Evolutionary conservation across 2,888 invertebrate genomes (phyloP).

Genomic region (Macaria liturata): DNA sequence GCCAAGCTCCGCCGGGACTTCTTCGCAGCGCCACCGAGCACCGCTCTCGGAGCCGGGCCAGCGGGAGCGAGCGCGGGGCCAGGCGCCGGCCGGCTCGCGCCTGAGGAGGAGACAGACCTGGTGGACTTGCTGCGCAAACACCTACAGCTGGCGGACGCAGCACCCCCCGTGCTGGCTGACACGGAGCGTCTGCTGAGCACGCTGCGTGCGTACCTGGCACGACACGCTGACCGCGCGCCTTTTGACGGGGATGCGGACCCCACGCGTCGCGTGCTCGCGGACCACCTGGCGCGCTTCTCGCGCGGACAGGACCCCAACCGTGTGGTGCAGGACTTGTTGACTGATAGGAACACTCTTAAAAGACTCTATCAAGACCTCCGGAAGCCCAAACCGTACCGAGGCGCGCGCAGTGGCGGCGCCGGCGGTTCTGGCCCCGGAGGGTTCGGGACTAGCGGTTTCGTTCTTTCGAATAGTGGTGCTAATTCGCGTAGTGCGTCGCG

Average conservation of each 20-base stretch:
- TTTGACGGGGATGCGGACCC: slow-evolving; percentile 61
- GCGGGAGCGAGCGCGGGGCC: slow-evolving; percentile 6
- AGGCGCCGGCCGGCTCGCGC: slow-evolving; percentile 39
- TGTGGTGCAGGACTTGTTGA: slow-evolving; percentile 88
- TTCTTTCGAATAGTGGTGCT: slow-evolving; percentile 64
- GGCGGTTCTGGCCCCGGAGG: slow-evolving; percentile 64
- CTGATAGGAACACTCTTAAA: slow-evolving; percentile 88
- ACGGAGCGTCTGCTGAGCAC: slow-evolving; percentile 86
- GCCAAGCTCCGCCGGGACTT: slow-evolving; percentile 87
- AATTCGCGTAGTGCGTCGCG: slow-evolving; percentile 52
- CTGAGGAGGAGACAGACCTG: slow-evolving; percentile 79
- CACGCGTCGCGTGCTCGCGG: slow-evolving; percentile 81
- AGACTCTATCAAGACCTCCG: slow-evolving; percentile 89
- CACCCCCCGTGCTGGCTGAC: slow-evolving; percentile 71
- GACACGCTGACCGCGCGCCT: slow-evolving; percentile 63
- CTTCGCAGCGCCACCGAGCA: slow-evolving; percentile 76
- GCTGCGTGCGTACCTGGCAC: slow-evolving; percentile 82
- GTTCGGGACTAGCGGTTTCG: slow-evolving; percentile 52
- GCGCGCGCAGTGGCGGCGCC: slow-evolving; percentile 63
- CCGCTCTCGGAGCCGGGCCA: slow-evolving; percentile 28
- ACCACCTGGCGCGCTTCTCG: slow-evolving; percentile 86
- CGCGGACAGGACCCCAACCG: slow-evolving; percentile 85
- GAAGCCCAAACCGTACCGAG: slow-evolving; percentile 83
- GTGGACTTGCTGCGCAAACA: slow-evolving; percentile 87
- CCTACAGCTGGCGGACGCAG: slow-evolving; percentile 83